Percentiles rank a stretch among this genome's conserved stretches.
Evolutionary conservation across 2,888 invertebrate species (phyloP).

Genomic region (Drosophila nigricruria): DNA sequence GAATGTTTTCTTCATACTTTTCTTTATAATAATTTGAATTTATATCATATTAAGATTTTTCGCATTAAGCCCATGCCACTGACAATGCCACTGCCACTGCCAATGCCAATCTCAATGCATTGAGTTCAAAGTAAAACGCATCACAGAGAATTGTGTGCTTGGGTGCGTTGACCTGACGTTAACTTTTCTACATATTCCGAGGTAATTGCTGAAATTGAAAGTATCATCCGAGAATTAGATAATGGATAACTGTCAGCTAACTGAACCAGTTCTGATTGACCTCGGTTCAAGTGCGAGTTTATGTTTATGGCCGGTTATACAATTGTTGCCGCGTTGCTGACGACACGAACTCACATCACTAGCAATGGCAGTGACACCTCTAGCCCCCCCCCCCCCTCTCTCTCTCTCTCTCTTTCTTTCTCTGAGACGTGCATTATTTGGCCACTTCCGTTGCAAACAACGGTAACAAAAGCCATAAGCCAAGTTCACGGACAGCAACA

Average conservation of each 20-base stretch:
- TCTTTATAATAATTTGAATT: neutral
- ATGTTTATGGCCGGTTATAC: constrained; percentile 57
- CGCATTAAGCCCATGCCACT: neutral
- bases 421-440: constrained; percentile 37
- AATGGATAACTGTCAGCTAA: constrained; percentile 13
- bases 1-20: too few relatives aligned
- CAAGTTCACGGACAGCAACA: constrained; percentile 76
- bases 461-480: constrained; percentile 68
- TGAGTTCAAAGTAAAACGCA: neutral
- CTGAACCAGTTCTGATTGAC: constrained; percentile 18
- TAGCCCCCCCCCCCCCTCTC: neutral
- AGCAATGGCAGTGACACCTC: constrained; percentile 77
- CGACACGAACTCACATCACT: constrained; percentile 34
- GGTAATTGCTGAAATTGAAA: constrained; percentile 22
- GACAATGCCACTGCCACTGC: too few relatives aligned
- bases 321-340: constrained; percentile 30
- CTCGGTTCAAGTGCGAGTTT: constrained; percentile 15
- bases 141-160: neutral
- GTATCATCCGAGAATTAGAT: constrained; percentile 9
- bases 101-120: neutral
- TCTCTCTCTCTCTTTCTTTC: constrained; percentile 14
- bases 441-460: constrained; percentile 70
- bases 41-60: neutral
- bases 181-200: too few relatives aligned
- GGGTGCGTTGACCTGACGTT: neutral